phyloP scores from a whole-genome alignment of 2,113 vertebrate genomes.

The Paedocypris sp. region DNA sequence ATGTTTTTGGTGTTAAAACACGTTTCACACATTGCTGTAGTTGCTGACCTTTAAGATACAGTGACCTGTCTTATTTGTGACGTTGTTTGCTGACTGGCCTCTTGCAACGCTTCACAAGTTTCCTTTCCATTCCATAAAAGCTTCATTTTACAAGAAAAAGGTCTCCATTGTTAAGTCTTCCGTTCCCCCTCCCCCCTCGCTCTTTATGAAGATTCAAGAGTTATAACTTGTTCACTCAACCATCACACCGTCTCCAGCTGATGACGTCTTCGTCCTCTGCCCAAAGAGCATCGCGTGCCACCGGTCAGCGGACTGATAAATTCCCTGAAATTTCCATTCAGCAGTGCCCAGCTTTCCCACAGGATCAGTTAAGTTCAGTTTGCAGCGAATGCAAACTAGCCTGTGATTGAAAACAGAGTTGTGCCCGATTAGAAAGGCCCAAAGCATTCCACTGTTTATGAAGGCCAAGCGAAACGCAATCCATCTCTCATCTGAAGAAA shows the following conservation, averaged over 20 bases:
- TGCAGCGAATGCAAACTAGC: constrained; percentile 39
- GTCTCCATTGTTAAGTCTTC: background rate
- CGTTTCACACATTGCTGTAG: too few species aligned
- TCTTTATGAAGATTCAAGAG: background rate
- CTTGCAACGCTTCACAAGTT: background rate
- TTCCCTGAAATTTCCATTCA: constrained; percentile 19
- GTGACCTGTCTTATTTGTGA: background rate
- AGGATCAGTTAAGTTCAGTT: constrained; percentile 35
- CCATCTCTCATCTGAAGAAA: constrained; percentile 31
- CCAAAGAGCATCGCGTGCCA: constrained; percentile 10
- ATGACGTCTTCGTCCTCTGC: constrained; percentile 10
- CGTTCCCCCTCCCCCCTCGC: background rate
- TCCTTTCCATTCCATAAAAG: background rate
- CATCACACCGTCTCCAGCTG: background rate
- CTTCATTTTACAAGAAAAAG: background rate
- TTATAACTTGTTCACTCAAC: background rate
- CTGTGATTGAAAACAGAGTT: constrained; percentile 49
- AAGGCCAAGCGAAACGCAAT: constrained; percentile 44
- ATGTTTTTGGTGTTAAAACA: too few species aligned
- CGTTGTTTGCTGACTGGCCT: background rate
- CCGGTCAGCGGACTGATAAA: constrained; percentile 13
- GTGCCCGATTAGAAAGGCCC: constrained; percentile 26
- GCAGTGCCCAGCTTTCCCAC: constrained; percentile 31
- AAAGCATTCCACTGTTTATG: constrained; percentile 41
- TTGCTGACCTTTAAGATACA: too few species aligned